Base-by-base conservation (phyloP, 2,113 vertebrate species). In the Ciconia boyciana region DNA sequence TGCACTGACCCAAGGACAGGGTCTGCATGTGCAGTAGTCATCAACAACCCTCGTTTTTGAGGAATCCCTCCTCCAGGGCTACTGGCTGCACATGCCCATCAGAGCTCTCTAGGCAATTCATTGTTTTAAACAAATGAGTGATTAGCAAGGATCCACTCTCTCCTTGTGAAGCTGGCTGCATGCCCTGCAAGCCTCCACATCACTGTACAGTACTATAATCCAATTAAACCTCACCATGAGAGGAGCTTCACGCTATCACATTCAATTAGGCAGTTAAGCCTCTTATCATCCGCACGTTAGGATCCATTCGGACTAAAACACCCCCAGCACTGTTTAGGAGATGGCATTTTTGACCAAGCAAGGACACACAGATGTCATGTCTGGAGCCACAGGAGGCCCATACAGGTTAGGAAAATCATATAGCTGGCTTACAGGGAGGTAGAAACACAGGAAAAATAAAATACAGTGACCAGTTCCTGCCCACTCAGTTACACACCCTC, bases 211-310 rank as follows among this genome's bases (percentile, higher is more conserved):
- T 60, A 80, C 91, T 66, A 85, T 97, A 97, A 97, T 97, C 93
- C 96, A 96, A 97, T 97, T 97, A 97, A 97, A 96, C 46, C 82
- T 95, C 96, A 71, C 94, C 92, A 81, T 6, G 60, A 95, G 96
- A 90, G 87, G 20, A 96, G 96, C 96, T 96, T 94, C 95, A 94
- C 3, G 2, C 95, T 96, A 96, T 94, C 96, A 91, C 89, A 91
- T 95, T 94, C 96, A 94, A 93, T 97, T 97, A 96, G 78, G 41
- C 93, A 32, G 55, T 62, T 95, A 95, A 97, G 93, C 89, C 48
- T 94, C 93, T 96, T 95, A 95, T 83, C 69, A 68, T 70, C 81
- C 48, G 31, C 78, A 74, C 2, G 1, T 43, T 70, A 52, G 95
- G 91, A 94, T 85, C 84, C 78, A 54, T 44, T 79, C 0, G 1